Percentiles rank a stretch among this genome's conserved stretches.
These are phyloP conservation scores for Diplodus sargus DNA, from an alignment of 2,797 vertebrate species.

Conservation along the genomic window DNA sequence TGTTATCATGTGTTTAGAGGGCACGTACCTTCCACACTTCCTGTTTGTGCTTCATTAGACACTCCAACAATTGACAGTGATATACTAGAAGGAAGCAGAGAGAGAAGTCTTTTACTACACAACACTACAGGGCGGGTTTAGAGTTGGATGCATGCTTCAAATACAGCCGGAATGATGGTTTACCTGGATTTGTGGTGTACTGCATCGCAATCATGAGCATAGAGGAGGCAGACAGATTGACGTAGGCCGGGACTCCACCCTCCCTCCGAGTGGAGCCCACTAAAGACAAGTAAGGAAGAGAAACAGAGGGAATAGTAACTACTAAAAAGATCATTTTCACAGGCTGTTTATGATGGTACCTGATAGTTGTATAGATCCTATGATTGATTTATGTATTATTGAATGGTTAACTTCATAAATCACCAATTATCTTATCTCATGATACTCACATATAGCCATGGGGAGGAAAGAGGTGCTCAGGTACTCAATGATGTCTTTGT, in stretches of 20 bases:
- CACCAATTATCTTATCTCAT: background rate
- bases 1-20: background rate
- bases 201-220: conserved; percentile 99
- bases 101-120: background rate
- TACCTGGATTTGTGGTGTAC: conserved; percentile 98
- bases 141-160: background rate
- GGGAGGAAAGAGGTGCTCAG: conserved; percentile 99
- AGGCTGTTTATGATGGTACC: background rate
- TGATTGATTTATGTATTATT: background rate
- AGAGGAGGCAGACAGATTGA: conserved; percentile 97
- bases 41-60: conserved; percentile 99
- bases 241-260: conserved; percentile 94
- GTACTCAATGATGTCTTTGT: conserved; percentile 99
- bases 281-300: conserved; percentile 64
- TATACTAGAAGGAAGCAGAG: conserved; percentile 89
- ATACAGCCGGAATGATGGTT: conserved; percentile 8
- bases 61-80: conserved; percentile 99
- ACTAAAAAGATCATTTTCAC: background rate
- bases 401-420: conserved; percentile 4
- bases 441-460: conserved; percentile 99
- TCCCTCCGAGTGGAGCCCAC: conserved; percentile 98
- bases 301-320: conserved; percentile 20
- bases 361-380: background rate
- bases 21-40: conserved; percentile 99
- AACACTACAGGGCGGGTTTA: background rate